Evolutionary conservation across 2,888 invertebrate species (phyloP).

Genomic region (Pasiphila rectangulata): DNA sequence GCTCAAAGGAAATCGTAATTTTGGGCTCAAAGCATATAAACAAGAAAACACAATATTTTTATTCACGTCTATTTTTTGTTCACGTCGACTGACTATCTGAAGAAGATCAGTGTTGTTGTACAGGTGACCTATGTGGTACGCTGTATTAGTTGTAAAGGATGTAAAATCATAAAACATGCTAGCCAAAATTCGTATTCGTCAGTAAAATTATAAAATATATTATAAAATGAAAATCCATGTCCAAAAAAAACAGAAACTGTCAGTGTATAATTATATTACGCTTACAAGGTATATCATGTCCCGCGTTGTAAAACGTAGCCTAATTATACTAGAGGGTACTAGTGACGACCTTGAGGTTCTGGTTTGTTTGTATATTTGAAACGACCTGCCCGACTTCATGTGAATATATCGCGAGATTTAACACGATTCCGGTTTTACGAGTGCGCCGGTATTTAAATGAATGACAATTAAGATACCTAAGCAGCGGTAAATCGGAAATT

Average conservation of each 20-base stretch:
- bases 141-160: too few species aligned
- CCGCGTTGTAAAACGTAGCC: conserved; percentile 8
- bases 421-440: conserved; percentile 29
- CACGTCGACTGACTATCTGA: too few species aligned
- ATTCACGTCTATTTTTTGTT: too few species aligned
- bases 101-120: too few species aligned
- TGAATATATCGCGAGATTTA: conserved; percentile 34
- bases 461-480: conserved; percentile 1
- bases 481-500: not conserved
- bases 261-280: not conserved
- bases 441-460: conserved; percentile 18
- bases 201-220: not conserved
- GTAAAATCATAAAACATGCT: too few species aligned
- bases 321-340: conserved; percentile 19
- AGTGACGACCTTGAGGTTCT: conserved; percentile 28
- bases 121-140: too few species aligned
- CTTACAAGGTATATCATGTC: not conserved
- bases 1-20: too few species aligned
- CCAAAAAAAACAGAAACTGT: too few species aligned
- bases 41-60: too few species aligned
- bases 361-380: conserved; percentile 25
- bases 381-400: conserved; percentile 29
- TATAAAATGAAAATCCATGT: too few species aligned
- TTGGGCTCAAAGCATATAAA: too few species aligned
- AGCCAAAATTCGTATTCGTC: not conserved